Conservation (phyloP, 2,113 vertebrate species). For the Ceuthmochares aereus region DNA sequence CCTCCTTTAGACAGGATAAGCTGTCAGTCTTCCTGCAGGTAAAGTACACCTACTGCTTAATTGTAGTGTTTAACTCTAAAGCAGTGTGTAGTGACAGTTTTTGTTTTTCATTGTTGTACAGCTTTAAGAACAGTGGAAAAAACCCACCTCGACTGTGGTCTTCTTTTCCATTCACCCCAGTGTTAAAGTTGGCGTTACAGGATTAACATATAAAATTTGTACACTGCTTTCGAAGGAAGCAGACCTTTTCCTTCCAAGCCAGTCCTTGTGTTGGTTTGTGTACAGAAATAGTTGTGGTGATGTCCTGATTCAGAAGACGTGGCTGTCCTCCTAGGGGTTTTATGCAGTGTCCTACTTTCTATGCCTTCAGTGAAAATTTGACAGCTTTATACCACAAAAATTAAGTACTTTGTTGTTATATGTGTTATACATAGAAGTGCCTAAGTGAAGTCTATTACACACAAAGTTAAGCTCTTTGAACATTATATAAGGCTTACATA, state of each 20-base stretch:
- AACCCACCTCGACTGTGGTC: background rate
- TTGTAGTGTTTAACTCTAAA: background rate
- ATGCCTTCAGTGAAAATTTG: background rate
- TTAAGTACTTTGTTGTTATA: background rate
- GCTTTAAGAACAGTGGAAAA: background rate
- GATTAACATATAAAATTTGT: background rate
- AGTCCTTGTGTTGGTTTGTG: background rate
- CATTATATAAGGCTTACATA: background rate
- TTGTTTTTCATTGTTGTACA: background rate
- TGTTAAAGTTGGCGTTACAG: background rate
- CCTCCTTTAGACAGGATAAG: background rate
- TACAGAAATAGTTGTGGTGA: background rate
- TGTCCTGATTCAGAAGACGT: background rate
- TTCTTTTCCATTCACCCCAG: background rate
- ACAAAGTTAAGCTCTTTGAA: background rate
- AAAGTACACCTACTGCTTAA: background rate
- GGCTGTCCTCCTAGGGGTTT: background rate
- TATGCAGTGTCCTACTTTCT: background rate
- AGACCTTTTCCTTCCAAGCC: background rate
- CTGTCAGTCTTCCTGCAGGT: background rate
- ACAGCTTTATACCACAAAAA: background rate
- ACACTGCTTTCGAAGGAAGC: background rate
- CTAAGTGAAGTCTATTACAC: background rate
- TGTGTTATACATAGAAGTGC: background rate
- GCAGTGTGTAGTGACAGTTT: background rate